Evolutionary conservation across 1,140 invertebrate genomes (phyloP).

Genomic region (Piezodorus guildinii): DNA sequence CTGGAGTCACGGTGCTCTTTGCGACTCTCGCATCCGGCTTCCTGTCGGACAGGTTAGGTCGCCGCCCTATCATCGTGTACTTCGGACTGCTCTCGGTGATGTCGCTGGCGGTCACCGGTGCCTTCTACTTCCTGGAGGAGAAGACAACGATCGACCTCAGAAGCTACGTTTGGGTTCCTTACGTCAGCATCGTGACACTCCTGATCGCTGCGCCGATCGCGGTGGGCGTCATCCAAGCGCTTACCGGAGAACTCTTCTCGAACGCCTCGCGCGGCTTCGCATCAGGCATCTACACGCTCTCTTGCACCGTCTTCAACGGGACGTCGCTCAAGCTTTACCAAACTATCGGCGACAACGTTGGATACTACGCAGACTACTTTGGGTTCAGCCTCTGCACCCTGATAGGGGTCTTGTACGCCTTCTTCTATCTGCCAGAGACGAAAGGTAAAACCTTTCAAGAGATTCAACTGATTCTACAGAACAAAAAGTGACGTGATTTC

Average conservation of each 20-base stretch:
- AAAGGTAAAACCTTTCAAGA: no score
- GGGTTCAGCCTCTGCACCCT: no score
- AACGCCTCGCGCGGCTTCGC: conserved; percentile 24
- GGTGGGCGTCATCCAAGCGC: conserved; percentile 17
- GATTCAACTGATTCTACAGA: no score
- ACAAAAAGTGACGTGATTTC: no score
- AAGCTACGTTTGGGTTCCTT: conserved; percentile 17
- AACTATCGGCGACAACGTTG: no score
- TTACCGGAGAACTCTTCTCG: conserved; percentile 25
- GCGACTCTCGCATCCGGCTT: conserved; percentile 24
- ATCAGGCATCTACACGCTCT: conserved; percentile 17
- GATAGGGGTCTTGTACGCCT: no score
- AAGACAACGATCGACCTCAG: conserved; percentile 31
- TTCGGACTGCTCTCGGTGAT: conserved; percentile 31
- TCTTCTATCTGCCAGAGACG: no score
- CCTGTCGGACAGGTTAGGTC: conserved; percentile 33
- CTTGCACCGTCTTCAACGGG: no score
- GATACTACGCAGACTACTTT: no score
- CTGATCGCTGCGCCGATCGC: conserved; percentile 19
- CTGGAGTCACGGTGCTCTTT: conserved; percentile 17
- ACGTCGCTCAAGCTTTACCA: no score
- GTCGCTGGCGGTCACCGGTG: conserved; percentile 28
- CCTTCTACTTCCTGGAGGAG: conserved; percentile 39
- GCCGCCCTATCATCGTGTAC: conserved; percentile 41
- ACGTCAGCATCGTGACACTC: conserved; percentile 15